Conservation (phyloP, 2,797 vertebrate species). For the Neosalanx taihuensis region DNA sequence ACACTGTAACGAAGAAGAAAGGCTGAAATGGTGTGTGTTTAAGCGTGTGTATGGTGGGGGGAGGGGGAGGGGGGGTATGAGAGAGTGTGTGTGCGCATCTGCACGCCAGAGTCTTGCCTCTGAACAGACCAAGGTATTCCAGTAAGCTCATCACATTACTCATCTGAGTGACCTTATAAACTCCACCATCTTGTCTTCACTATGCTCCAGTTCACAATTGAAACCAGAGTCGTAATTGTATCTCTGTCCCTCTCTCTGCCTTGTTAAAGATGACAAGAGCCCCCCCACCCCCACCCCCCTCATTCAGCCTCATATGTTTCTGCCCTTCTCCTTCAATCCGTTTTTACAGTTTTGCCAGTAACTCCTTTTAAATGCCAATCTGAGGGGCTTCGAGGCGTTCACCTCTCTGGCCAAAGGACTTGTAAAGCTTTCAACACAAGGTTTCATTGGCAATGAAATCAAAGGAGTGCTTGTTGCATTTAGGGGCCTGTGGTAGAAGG, state of each 20-base stretch:
- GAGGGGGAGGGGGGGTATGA: not conserved
- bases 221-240: slow-evolving; percentile 53
- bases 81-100: slow-evolving; percentile 8
- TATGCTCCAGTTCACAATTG: slow-evolving; percentile 63
- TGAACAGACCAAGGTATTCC: slow-evolving; percentile 70
- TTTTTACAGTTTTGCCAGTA: slow-evolving; percentile 59
- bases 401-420: slow-evolving; percentile 55
- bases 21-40: too few species aligned
- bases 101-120: slow-evolving; percentile 48
- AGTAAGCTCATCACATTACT: slow-evolving; percentile 65
- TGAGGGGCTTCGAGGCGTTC: slow-evolving; percentile 64
- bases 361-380: slow-evolving; percentile 56
- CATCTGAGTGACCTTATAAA: slow-evolving; percentile 74
- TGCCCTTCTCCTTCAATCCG: slow-evolving; percentile 58
- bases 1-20: too few species aligned
- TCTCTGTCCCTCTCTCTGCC: slow-evolving; percentile 28
- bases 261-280: slow-evolving; percentile 44
- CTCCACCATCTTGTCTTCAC: slow-evolving; percentile 39
- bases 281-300: slow-evolving; percentile 37
- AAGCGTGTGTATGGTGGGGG: slow-evolving; percentile 26
- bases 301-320: slow-evolving; percentile 49
- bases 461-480: slow-evolving; percentile 51
- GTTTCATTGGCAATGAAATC: slow-evolving; percentile 68
- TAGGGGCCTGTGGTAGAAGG: slow-evolving; percentile 21
- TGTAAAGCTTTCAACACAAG: slow-evolving; percentile 63